Percentiles rank a stretch among this genome's conserved stretches.
Conservation (phyloP, 2,888 invertebrate species). For the Rhorus exstirpatorius region DNA sequence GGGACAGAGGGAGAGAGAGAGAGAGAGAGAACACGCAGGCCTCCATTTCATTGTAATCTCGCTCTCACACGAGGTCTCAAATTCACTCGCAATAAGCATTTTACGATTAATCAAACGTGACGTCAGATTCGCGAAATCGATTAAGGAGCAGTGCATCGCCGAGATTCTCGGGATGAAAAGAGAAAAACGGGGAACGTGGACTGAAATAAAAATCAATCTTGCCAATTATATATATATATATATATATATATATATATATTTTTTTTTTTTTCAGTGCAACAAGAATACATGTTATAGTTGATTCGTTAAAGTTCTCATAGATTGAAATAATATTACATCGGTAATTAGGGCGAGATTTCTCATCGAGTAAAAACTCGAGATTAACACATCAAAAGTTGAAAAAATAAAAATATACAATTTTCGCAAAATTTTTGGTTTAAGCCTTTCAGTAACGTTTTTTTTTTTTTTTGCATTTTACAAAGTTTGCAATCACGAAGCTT, state of each 20-base stretch:
- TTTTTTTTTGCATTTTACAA: no score
- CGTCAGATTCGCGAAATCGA: conserved; percentile 67
- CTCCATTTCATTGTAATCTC: conserved; percentile 44
- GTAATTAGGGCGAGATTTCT: neutral
- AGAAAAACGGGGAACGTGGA: conserved; percentile 28
- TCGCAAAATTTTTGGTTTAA: no score
- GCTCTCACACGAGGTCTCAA: conserved; percentile 58
- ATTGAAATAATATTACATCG: neutral
- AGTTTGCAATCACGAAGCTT: no score
- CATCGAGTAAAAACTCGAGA: no score
- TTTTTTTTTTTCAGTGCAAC: conserved; percentile 9
- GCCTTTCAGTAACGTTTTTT: no score
- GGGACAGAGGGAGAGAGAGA: conserved; percentile 45
- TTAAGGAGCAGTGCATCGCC: conserved; percentile 62
- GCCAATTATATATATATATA: no score
- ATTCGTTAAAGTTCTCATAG: conserved; percentile 22
- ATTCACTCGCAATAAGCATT: conserved; percentile 69
- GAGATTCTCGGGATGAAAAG: conserved; percentile 52
- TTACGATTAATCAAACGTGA: conserved; percentile 61
- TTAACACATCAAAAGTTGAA: no score
- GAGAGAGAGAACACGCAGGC: conserved; percentile 28
- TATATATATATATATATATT: no score
- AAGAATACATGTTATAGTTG: conserved; percentile 11
- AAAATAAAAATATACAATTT: no score
- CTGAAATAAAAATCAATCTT: conserved; percentile 28